Conservation (phyloP, 2,113 vertebrate species). For the Indicator maculatus region DNA sequence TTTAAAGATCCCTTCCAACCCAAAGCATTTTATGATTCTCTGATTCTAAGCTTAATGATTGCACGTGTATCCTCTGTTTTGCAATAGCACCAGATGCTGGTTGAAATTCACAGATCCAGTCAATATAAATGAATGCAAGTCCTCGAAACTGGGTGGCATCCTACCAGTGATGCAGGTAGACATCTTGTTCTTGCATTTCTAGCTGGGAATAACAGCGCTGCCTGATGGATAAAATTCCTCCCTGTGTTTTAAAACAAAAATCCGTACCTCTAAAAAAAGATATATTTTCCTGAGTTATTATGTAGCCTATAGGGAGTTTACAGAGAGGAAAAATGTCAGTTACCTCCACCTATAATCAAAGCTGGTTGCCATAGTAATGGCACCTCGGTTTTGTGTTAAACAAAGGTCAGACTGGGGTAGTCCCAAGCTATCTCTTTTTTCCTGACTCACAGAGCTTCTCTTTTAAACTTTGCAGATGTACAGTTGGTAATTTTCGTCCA, state of each 20-base stretch:
- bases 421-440: not conserved
- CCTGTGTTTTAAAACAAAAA: not conserved
- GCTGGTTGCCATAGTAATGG: not conserved
- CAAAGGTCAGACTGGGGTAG: accelerated
- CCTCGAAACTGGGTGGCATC: accelerated
- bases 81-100: not conserved
- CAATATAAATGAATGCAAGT: accelerated
- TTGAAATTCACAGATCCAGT: not conserved
- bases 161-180: accelerated
- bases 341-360: not conserved
- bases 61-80: not conserved
- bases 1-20: not conserved
- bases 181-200: accelerated
- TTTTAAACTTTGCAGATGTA: not conserved
- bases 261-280: not conserved
- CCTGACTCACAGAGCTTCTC: not conserved
- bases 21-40: too few species aligned
- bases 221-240: not conserved
- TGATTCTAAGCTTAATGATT: not conserved
- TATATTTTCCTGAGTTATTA: not conserved
- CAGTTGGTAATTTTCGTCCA: not conserved
- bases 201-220: not conserved
- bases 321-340: not conserved
- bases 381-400: not conserved
- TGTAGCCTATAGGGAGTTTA: not conserved